Evolutionary conservation across 2,888 invertebrate species (phyloP).

Genomic region (Odontocolon sp.): DNA sequence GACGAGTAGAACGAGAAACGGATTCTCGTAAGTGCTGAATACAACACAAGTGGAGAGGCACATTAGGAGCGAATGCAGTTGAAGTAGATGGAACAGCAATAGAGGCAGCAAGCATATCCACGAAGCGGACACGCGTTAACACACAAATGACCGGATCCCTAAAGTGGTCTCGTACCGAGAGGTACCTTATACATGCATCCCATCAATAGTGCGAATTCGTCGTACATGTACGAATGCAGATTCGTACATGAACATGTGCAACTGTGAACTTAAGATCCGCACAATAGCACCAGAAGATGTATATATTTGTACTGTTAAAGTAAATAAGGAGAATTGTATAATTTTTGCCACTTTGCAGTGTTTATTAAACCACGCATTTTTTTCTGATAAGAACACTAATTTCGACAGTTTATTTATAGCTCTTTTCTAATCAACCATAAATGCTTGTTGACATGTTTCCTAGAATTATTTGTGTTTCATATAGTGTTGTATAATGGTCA

Average conservation of each 20-base stretch:
- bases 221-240: conserved; percentile 8
- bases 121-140: conserved; percentile 58
- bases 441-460: too few species aligned
- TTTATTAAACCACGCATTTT: too few species aligned
- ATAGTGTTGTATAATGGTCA: too few species aligned
- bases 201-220: conserved; percentile 2
- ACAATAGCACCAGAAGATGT: not conserved
- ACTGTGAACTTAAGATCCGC: too few species aligned
- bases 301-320: too few species aligned
- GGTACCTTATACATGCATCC: not conserved
- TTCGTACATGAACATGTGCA: conserved; percentile 18
- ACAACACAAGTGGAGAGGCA: conserved; percentile 23
- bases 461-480: too few species aligned
- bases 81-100: conserved; percentile 12
- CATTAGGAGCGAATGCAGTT: conserved; percentile 43
- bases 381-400: too few species aligned
- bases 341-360: too few species aligned
- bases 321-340: too few species aligned
- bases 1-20: not conserved
- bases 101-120: conserved; percentile 5
- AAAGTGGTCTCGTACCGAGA: conserved; percentile 51
- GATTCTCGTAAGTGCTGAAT: conserved; percentile 27
- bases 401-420: too few species aligned
- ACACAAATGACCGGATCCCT: conserved; percentile 59
- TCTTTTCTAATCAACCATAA: too few species aligned